These are phyloP conservation scores for Gordius sp. DNA, from an alignment of 2,888 invertebrate genomes.

Conservation along the genomic window DNA sequence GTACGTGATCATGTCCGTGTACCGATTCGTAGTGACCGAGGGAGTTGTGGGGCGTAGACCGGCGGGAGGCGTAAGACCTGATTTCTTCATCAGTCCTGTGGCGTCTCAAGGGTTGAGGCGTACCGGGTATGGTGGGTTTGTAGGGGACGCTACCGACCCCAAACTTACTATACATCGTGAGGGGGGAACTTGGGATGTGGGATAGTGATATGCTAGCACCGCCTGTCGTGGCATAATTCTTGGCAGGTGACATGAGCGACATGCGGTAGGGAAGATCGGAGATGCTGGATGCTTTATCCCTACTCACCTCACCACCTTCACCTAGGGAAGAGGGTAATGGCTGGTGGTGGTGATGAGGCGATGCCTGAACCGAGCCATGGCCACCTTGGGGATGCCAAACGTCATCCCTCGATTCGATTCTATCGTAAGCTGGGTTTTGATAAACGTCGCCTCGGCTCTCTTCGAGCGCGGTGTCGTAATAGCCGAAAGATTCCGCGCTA, in stretches of 20 bases:
- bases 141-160: background rate
- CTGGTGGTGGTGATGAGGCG: background rate
- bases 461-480: background rate
- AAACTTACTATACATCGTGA: too few relatives aligned
- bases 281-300: background rate
- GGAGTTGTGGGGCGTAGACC: background rate
- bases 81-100: background rate
- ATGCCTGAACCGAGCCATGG: background rate
- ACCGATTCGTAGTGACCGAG: background rate
- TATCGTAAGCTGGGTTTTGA: background rate
- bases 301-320: background rate
- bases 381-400: background rate
- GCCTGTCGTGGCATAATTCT: background rate
- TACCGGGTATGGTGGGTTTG: background rate
- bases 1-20: too few relatives aligned
- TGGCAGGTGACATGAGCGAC: conserved; percentile 1
- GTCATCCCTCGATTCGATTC: background rate
- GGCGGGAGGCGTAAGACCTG: background rate
- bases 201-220: conserved; percentile 10
- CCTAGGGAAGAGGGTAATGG: too few relatives aligned
- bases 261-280: background rate
- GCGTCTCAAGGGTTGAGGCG: background rate
- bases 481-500: conserved; percentile 1
- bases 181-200: background rate
- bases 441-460: background rate